A percentile compares a stretch with the other conserved stretches of the same genome.
Conservation (phyloP, 2,888 invertebrate genomes). For the Melangyna quadrimaculata region DNA sequence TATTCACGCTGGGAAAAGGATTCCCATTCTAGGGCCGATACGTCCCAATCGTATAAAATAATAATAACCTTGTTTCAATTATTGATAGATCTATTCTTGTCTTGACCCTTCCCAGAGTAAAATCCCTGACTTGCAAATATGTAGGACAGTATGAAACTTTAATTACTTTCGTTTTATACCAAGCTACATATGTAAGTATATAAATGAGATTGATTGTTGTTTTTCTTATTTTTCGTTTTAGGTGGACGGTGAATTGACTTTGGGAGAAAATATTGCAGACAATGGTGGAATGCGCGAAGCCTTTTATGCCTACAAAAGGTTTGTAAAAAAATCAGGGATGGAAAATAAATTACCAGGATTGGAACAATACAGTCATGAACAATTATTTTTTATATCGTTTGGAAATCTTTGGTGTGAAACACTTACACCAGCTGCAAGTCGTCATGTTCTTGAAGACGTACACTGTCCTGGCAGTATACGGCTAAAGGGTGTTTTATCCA, state of each 20-base stretch:
- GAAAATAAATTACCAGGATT: constrained; percentile 88
- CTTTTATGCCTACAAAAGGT: constrained; percentile 85
- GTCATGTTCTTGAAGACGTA: constrained; percentile 86
- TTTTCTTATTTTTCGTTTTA: constrained; percentile 77
- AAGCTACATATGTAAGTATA: constrained; percentile 13
- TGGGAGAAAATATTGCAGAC: constrained; percentile 92
- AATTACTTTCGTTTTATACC: constrained; percentile 8
- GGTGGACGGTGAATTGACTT: constrained; percentile 88
- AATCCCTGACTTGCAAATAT: not conserved
- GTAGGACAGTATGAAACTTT: not conserved
- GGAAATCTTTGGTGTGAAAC: constrained; percentile 94
- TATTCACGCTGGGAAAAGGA: not conserved
- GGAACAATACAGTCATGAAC: constrained; percentile 86
- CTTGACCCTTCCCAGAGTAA: not conserved
- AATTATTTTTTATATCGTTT: constrained; percentile 90
- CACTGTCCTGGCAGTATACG: constrained; percentile 89
- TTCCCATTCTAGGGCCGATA: not conserved
- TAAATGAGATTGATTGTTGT: not conserved
- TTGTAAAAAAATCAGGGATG: constrained; percentile 82
- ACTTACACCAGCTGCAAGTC: constrained; percentile 84
- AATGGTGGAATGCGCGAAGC: constrained; percentile 91
- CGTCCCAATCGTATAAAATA: not conserved
- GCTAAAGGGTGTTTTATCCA: constrained; percentile 86
- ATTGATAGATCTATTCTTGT: not conserved
- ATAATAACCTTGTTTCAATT: not conserved